Evolutionary conservation across 1,140 invertebrate species (phyloP).

Genomic region (Oncopeltus fasciatus): DNA sequence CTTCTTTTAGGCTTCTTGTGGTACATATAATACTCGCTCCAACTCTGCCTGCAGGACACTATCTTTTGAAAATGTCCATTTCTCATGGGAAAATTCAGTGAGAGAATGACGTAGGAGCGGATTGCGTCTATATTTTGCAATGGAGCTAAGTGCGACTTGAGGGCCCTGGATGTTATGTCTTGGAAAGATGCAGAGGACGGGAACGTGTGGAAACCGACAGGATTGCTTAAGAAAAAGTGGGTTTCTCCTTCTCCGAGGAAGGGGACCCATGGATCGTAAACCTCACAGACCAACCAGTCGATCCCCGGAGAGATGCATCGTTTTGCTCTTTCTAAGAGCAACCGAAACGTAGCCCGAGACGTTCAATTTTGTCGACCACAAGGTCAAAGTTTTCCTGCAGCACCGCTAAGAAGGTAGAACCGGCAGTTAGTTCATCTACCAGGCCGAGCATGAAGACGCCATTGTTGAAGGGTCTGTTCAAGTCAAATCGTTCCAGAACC

Average conservation of each 20-base stretch:
- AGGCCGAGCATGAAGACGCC: neutral
- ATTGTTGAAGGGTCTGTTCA: constrained; percentile 17
- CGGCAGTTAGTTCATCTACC: neutral
- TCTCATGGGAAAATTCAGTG: constrained; percentile 26
- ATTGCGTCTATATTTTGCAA: constrained; percentile 29
- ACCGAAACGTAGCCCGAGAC: neutral
- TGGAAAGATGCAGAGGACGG: constrained; percentile 21
- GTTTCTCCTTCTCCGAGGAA: neutral
- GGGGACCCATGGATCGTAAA: neutral
- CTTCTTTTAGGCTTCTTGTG: neutral
- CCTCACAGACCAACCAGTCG: neutral
- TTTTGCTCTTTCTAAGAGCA: neutral
- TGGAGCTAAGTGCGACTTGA: constrained; percentile 26
- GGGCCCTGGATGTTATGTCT: neutral
- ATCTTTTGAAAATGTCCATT: constrained; percentile 18
- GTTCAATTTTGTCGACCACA: neutral
- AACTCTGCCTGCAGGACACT: neutral
- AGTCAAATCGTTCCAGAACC: constrained; percentile 20
- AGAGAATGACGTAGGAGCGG: constrained; percentile 28
- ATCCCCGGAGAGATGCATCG: neutral
- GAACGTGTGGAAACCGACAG: constrained; percentile 23
- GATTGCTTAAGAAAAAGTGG: constrained; percentile 17
- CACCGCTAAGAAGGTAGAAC: neutral
- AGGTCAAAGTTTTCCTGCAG: neutral
- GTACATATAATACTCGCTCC: neutral